Base-by-base conservation (phyloP, 2,888 invertebrate genomes). In the Dichetophora obliterata region DNA sequence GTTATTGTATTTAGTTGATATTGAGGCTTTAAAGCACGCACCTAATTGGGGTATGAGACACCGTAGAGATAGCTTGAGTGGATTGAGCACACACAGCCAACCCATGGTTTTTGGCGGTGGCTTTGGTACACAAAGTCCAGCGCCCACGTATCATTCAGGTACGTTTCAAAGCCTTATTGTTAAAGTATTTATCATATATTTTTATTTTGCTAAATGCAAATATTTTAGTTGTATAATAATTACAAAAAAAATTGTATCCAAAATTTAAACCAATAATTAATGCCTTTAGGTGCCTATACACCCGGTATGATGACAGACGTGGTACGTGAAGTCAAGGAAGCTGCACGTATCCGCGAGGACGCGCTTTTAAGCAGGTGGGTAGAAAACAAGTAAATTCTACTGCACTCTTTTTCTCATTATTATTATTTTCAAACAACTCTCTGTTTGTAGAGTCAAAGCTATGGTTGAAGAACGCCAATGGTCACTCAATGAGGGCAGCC, bases 251-350 rank as follows among this genome's bases (percentile, higher is more conserved):
- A 31, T 31, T 31, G n/a, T n/a, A n/a, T n/a, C n/a, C n/a, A n/a
- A 31, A 31, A 31, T 4, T 31, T 31, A 5, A 4, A 31, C 31
- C 5, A 31, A 4, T 31, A 3, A 31, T 31, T 31, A 31, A 4
- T 31, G 31, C 31, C n/a, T 65, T 22, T 80, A 88, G 88, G 89
- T 71, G 87, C 88, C 73, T 94, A 94, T 86, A 92, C 93, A 19
- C 94, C 94, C 2, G 94, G 94, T n/a, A 92, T 93, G 91, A 90
- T 94, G 83, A 91, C 93, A 14, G 94, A 94, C 87, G 89, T 94
- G 84, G 93, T 94, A 80, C 91, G 94, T 48, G 94, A 94, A 89
- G 93, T 94, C 22, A 90, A 94, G 68, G 94, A 94, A 85, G 94
- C 94, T 27, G 93, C 94, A 24, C 90, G 94, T 76, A 90, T 94